Evolutionary conservation across 1,140 invertebrate genomes (phyloP), one percentile per base, ranked within the genome.

Genomic region (Drosophila azteca): DNA sequence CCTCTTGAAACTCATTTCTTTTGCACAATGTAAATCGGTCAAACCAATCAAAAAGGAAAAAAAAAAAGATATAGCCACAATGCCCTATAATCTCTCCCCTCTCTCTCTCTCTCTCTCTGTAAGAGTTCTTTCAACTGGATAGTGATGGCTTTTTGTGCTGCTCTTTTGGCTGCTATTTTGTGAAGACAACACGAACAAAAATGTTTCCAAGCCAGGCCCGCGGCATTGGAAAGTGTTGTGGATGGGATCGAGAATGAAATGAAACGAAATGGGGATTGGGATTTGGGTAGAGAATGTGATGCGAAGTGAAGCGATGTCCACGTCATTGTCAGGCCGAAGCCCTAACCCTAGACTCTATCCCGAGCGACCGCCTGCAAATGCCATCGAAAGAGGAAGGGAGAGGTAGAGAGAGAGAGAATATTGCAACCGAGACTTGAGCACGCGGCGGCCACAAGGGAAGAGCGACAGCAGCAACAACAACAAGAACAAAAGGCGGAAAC

Each of bases 1-100:
- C 9, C 45, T 11, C 7, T 20, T 11, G 45, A 78, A 87, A 87
- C 81, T 70, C 68, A 85, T 85, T 85, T 85, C 81, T 84, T 84
- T 87, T 78, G 59, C 82, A 85, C 81, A 87, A 87, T 87, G 73
- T 82, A 87, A 87, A 85, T 85, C 82, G 81, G 81, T 85, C 81
- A 85, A 81, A 85, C 82, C 81, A 85, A 85, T 85, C 82, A 85
- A 87, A 84, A 76, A 60, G 57, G 51, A 63, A 35, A 22, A 64
- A 58, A 58, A 13, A 52, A 49, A 44, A 64, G 58, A 65, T 58
- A 13, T 43, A 83, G 49, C 60, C 65, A 81, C 52, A 81, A 77
- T 63, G 68, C 68, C 31, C 29, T 54, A 77, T 63, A 59, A 58
- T 29, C 29, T 54, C 31, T 3, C 31, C 31, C 11, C 31, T 35